A percentile compares a stretch with the other conserved stretches of the same genome.
Evolutionary conservation across 2,113 vertebrate genomes (phyloP).

Genomic region (Protomyctophum bolini): DNA sequence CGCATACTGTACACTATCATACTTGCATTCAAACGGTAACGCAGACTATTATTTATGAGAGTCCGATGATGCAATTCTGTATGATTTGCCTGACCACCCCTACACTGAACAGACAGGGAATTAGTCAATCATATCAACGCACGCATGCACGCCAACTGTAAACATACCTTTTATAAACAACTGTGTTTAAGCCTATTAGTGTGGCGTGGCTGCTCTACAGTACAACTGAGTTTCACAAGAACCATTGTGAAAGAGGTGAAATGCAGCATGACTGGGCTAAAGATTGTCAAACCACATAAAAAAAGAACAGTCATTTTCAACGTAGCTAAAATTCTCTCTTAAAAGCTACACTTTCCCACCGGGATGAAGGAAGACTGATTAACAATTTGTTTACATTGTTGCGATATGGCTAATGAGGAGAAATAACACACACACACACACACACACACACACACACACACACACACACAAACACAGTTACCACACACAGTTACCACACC

Average conservation of each 20-base stretch:
- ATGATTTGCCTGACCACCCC: no score
- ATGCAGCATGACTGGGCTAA: neutral
- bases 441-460: no score
- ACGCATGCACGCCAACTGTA: neutral
- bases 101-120: no score
- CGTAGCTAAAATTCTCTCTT: neutral
- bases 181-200: neutral
- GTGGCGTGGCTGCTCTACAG: neutral
- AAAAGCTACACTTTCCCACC: neutral
- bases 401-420: conserved; percentile 12
- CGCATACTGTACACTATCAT: neutral
- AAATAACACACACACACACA: conserved; percentile 21
- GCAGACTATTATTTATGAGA: no score
- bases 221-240: neutral
- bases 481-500: no score
- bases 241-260: neutral
- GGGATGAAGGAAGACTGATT: no score
- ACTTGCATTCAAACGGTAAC: no score
- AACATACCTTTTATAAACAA: neutral
- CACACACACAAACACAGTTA: conserved; percentile 4
- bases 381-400: conserved; percentile 15
- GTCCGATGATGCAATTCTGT: no score
- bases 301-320: neutral
- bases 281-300: neutral
- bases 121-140: neutral